Conservation (phyloP, 2,797 vertebrate species). For the Anas acuta region DNA sequence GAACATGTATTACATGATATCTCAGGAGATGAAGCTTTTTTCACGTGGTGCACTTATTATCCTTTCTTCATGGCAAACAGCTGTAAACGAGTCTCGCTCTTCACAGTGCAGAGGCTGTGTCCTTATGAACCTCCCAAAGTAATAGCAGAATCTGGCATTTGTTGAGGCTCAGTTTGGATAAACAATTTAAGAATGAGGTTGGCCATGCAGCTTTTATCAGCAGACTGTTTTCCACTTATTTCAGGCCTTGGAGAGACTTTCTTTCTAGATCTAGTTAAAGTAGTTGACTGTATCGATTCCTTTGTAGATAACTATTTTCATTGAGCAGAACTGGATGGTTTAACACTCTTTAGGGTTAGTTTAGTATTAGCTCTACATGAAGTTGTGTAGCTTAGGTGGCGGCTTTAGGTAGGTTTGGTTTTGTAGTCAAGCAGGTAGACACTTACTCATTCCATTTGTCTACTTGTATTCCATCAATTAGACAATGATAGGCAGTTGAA, state of each 20-base stretch:
- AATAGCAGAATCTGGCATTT: neutral
- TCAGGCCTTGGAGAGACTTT: neutral
- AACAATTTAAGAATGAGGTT: neutral
- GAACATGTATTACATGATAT: neutral
- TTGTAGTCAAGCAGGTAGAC: neutral
- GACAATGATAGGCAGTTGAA: neutral
- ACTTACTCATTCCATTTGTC: neutral
- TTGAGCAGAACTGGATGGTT: neutral
- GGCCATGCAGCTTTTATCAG: neutral
- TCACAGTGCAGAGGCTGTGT: accelerated
- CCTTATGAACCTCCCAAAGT: neutral
- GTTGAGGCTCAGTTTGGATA: neutral
- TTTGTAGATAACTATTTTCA: neutral
- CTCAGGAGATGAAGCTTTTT: neutral
- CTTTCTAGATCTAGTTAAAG: neutral
- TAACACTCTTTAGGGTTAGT: neutral
- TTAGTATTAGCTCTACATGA: neutral
- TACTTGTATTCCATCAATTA: neutral
- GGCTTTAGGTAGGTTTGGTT: neutral
- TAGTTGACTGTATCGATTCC: neutral
- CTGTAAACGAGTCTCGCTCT: neutral
- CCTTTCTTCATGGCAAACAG: neutral
- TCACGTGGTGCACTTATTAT: neutral
- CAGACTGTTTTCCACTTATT: neutral
- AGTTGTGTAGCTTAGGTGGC: neutral